phyloP scores from a whole-genome alignment of 2,113 vertebrate genomes.

The Symphodus melops region DNA sequence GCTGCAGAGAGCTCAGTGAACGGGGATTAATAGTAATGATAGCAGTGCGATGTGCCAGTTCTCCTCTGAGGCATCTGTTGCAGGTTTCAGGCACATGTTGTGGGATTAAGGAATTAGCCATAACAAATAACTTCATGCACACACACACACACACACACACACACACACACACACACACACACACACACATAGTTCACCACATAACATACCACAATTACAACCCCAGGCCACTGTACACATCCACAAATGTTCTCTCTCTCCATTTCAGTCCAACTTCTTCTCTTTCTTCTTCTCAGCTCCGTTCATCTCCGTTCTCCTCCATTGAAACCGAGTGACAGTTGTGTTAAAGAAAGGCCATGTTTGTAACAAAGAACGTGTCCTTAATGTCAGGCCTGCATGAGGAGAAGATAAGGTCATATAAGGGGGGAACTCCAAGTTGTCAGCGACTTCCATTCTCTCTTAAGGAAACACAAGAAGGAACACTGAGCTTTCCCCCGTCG shows the following conservation, averaged over 20 bases:
- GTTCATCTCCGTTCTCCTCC: slow-evolving; percentile 12
- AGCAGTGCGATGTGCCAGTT: slow-evolving; percentile 10
- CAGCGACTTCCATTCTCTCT: slow-evolving; percentile 50
- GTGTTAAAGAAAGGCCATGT: slow-evolving; percentile 18
- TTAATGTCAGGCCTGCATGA: slow-evolving; percentile 44
- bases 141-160: slow-evolving; percentile 5
- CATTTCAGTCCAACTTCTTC: not conserved
- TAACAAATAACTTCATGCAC: slow-evolving; percentile 49
- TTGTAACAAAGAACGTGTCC: slow-evolving; percentile 19
- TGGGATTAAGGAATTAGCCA: slow-evolving; percentile 56
- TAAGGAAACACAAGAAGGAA: slow-evolving; percentile 65
- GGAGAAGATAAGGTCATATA: slow-evolving; percentile 62
- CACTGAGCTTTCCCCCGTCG: slow-evolving; percentile 57
- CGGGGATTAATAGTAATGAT: slow-evolving; percentile 40
- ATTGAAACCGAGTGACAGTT: slow-evolving; percentile 30
- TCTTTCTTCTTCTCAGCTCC: slow-evolving; percentile 1
- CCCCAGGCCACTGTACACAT: slow-evolving; percentile 28
- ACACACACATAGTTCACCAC: slow-evolving; percentile 18
- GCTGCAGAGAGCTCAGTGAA: slow-evolving; percentile 16
- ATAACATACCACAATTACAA: slow-evolving; percentile 28
- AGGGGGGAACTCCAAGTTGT: slow-evolving; percentile 49
- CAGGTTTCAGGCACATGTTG: slow-evolving; percentile 57
- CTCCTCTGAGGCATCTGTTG: slow-evolving; percentile 44
- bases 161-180: no score
- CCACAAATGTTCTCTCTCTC: slow-evolving; percentile 28